These are phyloP conservation scores for Apocheima hispidaria DNA, from an alignment of 2,888 invertebrate genomes.

Conservation along the genomic window DNA sequence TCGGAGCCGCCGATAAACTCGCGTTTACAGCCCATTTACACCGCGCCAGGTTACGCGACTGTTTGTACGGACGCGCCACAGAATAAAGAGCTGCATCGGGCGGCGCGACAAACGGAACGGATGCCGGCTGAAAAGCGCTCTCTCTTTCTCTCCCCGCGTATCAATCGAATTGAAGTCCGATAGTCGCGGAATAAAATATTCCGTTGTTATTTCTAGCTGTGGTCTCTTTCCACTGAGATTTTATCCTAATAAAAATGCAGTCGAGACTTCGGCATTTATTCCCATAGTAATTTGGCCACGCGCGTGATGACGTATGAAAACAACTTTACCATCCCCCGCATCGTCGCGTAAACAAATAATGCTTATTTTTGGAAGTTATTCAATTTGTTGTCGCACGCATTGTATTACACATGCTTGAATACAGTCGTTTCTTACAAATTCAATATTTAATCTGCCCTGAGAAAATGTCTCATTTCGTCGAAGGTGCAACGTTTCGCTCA, in stretches of 20 bases:
- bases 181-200: conserved; percentile 12
- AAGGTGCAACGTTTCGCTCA: too few species aligned
- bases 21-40: conserved; percentile 44
- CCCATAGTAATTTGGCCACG: conserved; percentile 4
- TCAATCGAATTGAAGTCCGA: conserved; percentile 3
- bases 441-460: too few species aligned
- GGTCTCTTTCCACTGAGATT: neutral
- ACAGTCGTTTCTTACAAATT: neutral
- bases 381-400: neutral
- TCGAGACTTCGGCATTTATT: neutral
- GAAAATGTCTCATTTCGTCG: too few species aligned
- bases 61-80: conserved; percentile 13
- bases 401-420: neutral
- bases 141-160: conserved; percentile 14
- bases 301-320: neutral
- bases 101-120: conserved; percentile 11
- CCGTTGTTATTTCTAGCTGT: neutral
- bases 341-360: conserved; percentile 17
- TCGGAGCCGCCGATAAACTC: conserved; percentile 53
- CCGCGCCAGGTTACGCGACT: conserved; percentile 3
- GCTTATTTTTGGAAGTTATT: conserved; percentile 3
- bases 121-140: conserved; percentile 1
- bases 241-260: neutral
- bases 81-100: neutral
- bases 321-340: conserved; percentile 15